A percentile compares a stretch with the other conserved stretches of the same genome.
Conservation (phyloP, 1,140 invertebrate genomes). For the Monochamus saltuarius region DNA sequence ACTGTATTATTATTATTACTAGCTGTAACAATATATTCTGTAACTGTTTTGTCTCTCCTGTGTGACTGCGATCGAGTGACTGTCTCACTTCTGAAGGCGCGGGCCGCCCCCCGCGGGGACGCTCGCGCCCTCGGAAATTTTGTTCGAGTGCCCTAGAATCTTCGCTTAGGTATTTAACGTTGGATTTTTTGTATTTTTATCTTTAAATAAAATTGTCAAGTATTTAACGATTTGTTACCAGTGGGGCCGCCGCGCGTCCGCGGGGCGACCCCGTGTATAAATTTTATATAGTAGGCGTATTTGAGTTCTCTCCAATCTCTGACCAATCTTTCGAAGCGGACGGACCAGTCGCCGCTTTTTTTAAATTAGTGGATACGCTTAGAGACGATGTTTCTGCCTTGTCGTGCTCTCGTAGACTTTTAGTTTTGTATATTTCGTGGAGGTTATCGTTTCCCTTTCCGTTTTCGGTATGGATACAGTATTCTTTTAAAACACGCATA, state of each 20-base stretch:
- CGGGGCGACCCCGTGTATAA: slow-evolving; percentile 9
- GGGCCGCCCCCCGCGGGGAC: slow-evolving; percentile 1
- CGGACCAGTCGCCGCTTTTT: background rate
- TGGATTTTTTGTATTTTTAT: slow-evolving; percentile 23
- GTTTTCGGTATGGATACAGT: slow-evolving; percentile 21
- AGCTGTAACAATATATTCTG: slow-evolving; percentile 44
- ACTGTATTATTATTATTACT: slow-evolving; percentile 49
- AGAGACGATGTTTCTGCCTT: slow-evolving; percentile 15
- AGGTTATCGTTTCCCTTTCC: slow-evolving; percentile 2
- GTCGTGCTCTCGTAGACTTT: slow-evolving; percentile 17
- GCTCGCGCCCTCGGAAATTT: slow-evolving; percentile 8
- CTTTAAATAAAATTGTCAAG: slow-evolving; percentile 18
- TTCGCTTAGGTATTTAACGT: slow-evolving; percentile 22
- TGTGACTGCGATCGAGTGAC: slow-evolving; percentile 18
- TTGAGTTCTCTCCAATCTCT: slow-evolving; percentile 13
- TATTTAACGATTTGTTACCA: slow-evolving; percentile 20
- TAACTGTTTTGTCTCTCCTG: slow-evolving; percentile 39
- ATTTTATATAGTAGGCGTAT: slow-evolving; percentile 7
- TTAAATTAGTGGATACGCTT: slow-evolving; percentile 19
- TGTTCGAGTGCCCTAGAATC: slow-evolving; percentile 16
- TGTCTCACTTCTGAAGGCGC: background rate
- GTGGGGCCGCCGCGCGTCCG: background rate
- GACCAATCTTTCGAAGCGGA: slow-evolving; percentile 16
- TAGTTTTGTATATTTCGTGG: slow-evolving; percentile 13
- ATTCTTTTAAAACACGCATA: slow-evolving; percentile 35